Base-by-base conservation (phyloP, 2,888 invertebrate species). In the Abrostola tripartita region DNA sequence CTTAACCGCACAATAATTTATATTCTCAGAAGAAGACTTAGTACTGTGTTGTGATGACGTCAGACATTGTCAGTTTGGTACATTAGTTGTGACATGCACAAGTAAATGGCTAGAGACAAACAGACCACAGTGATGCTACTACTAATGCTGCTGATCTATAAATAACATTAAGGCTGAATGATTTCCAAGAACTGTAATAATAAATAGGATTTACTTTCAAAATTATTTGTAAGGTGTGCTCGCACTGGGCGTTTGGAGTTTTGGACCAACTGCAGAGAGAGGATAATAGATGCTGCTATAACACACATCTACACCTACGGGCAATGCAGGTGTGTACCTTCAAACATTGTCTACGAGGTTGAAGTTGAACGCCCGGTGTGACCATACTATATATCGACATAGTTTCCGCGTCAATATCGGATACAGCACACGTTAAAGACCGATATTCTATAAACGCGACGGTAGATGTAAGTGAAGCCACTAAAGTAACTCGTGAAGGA, bases 401-500 rank as follows among this genome's bases (percentile, higher is more conserved):
- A 5, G 14, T 8, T 8, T 11, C 42, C 50, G 58, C 58, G 50
- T 10, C 40, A 37, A 51, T 57, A 51, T 57, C 50, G 57, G 57
- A 40, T 6, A 57, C 35, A 5, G 47, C 40, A 40, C 12, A 49
- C 4, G 24, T 35, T 7, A 12, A 14, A 2, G 11, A 35, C 50
- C 61, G 67, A 47, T 53, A 56, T 49, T n/a, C 6, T 5, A 9
- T 0, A 5, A 35, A 35, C 66, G 55, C 71, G 77, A 41, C 57
- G 14, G 36, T 77, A 77, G 61, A 35, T 35, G 7, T 82, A 80
- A 71, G 65, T 74, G 68, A 54, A 66, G 58, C 64, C 51, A 64
- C 38, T 62, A 71, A 24, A 81, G 65, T 37, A 67, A 71, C 76
- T 63, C 73, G 68, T 73, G 61, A 75, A 76, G 83, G 83, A 84